Evolutionary conservation across 2,888 invertebrate genomes (phyloP), one percentile per base, ranked within the genome.

Genomic region (Acheta domesticus): DNA sequence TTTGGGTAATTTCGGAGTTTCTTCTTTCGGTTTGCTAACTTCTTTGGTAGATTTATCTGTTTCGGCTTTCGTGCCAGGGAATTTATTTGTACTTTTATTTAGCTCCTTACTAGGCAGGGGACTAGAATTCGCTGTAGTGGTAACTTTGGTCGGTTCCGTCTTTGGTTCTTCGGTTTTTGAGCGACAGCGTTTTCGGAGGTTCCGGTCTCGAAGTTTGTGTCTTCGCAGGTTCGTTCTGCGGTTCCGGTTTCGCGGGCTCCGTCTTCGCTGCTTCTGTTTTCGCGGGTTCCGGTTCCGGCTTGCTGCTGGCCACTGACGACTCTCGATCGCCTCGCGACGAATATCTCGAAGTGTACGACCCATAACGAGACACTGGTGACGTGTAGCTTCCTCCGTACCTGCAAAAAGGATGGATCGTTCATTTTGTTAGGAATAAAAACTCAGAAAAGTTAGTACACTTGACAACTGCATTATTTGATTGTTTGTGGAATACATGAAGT

Each of bases 311-410:
- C 36, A 49, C 23, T 77, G 76, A 50, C 8, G 79, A 19, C 50
- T 80, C 81, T 49, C 75, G 78, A 36, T 79, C 81, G 11, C 48
- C 49, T 19, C 79, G 49, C 16, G 78, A 74, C 16, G 78, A 74
- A 62, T 81, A 81, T 23, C 77, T 74, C n/a, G 78, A 23, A 8
- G 77, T 77, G 20, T 78, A 49, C 14, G 80, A 77, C 1, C 77
- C 50, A 62, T 81, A 81, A 21, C 79, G 79, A 21, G 81, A 76
- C 48, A 79, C 78, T 12, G 80, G 80, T 19, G 80, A 79, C n/a
- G 62, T 19, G 62, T 62, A 62, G 62, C 62, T 62, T 62, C 62
- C 62, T 16, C 16, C 62, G n/a, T 62, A 62, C 62, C 62, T 62
- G 62, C 14, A 62, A 16, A 14, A 62, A 5, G 36, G 36, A 36